phyloP scores from a whole-genome alignment of 2,888 invertebrate genomes.

The Philhelius pedissequus region DNA sequence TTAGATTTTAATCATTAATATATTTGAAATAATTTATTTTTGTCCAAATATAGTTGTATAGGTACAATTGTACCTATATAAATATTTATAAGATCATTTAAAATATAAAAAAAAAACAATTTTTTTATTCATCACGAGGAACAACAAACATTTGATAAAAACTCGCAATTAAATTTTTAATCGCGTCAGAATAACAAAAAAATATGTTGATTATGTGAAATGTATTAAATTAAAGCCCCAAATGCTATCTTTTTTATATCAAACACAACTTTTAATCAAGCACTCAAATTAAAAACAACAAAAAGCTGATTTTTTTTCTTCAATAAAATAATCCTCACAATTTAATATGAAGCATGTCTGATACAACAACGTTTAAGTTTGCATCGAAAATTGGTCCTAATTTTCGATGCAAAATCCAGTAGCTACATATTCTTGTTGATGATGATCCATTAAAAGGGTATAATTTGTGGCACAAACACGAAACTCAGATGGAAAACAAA shows the following conservation, averaged over 20 bases:
- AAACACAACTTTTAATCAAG: background rate
- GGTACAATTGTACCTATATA: too few relatives aligned
- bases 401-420: conserved; percentile 29
- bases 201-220: too few relatives aligned
- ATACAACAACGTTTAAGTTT: conserved; percentile 5
- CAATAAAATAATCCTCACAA: background rate
- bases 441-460: conserved; percentile 42
- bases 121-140: too few relatives aligned
- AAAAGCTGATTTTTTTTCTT: background rate
- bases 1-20: too few relatives aligned
- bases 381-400: conserved; percentile 13
- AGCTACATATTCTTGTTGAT: conserved; percentile 27
- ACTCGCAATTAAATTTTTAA: too few relatives aligned
- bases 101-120: too few relatives aligned
- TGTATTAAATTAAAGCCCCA: background rate
- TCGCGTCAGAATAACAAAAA: too few relatives aligned
- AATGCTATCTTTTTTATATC: background rate
- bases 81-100: too few relatives aligned
- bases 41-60: too few relatives aligned
- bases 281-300: background rate
- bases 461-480: conserved; percentile 48
- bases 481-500: conserved; percentile 27
- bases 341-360: background rate
- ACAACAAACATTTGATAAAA: too few relatives aligned
- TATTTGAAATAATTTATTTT: too few relatives aligned